Conservation (phyloP, 2,113 vertebrate genomes). For the Copsychus sechellarum region DNA sequence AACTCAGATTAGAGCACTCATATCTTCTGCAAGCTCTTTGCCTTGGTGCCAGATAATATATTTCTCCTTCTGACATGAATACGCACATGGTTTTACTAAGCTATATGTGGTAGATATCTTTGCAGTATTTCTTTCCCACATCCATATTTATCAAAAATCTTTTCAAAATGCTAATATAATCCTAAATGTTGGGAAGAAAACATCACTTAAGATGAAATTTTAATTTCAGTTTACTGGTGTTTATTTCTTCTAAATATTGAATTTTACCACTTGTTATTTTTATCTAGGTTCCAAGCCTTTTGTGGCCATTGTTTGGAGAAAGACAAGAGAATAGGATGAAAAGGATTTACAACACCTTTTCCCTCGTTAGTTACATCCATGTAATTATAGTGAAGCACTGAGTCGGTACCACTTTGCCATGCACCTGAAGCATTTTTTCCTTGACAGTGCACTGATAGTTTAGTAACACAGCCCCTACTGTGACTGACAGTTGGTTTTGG, state of each 20-base stretch:
- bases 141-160: constrained; percentile 2
- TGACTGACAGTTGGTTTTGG: constrained; percentile 42
- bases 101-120: background rate
- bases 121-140: constrained; percentile 33
- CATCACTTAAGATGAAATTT: background rate
- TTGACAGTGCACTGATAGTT: constrained; percentile 29
- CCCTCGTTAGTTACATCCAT: background rate
- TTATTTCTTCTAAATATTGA: background rate
- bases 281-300: background rate
- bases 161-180: constrained; percentile 14
- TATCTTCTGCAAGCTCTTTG: constrained; percentile 21
- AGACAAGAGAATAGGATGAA: background rate
- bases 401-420: background rate
- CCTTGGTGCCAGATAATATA: background rate
- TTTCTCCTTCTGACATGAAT: constrained; percentile 26
- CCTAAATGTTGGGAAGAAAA: background rate
- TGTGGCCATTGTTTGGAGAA: background rate
- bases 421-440: constrained; percentile 49
- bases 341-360: background rate
- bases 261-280: background rate
- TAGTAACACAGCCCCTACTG: constrained; percentile 14
- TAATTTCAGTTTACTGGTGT: background rate
- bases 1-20: constrained; percentile 1
- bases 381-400: constrained; percentile 7
- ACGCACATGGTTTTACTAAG: background rate